Percentiles rank a stretch among this genome's conserved stretches.
phyloP scores from a whole-genome alignment of 2,888 invertebrate species.

The Plebejus anna region DNA sequence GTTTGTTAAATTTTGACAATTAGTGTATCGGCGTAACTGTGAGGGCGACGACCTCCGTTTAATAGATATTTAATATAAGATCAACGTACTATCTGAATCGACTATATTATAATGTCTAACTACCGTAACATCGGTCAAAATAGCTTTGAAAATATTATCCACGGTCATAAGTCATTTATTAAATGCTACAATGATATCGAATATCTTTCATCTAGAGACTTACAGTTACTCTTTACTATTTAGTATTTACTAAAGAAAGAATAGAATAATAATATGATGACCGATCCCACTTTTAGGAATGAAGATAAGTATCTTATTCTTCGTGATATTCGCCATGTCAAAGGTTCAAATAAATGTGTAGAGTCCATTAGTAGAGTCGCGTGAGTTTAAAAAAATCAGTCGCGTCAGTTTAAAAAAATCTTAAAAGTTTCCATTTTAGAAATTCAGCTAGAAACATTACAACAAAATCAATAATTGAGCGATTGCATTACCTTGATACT shows the following conservation, averaged over 20 bases:
- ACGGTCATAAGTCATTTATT: background rate
- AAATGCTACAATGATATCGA: background rate
- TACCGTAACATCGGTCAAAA: constrained; percentile 11
- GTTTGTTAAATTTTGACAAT: constrained; percentile 25
- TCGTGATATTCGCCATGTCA: background rate
- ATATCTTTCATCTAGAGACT: background rate
- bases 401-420: background rate
- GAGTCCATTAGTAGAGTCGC: no score
- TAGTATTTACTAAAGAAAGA: background rate
- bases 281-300: background rate
- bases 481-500: constrained; percentile 12
- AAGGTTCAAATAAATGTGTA: background rate
- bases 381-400: background rate
- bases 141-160: background rate
- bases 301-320: background rate
- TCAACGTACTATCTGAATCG: constrained; percentile 32
- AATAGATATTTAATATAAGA: constrained; percentile 30
- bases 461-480: constrained; percentile 2
- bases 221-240: background rate
- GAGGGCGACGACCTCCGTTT: constrained; percentile 20
- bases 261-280: background rate
- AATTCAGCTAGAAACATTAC: background rate
- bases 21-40: constrained; percentile 25
- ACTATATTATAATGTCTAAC: constrained; percentile 8
- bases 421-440: background rate